Evolutionary conservation across 1,140 invertebrate species (phyloP).

Genomic region (Diorhabda elongata): DNA sequence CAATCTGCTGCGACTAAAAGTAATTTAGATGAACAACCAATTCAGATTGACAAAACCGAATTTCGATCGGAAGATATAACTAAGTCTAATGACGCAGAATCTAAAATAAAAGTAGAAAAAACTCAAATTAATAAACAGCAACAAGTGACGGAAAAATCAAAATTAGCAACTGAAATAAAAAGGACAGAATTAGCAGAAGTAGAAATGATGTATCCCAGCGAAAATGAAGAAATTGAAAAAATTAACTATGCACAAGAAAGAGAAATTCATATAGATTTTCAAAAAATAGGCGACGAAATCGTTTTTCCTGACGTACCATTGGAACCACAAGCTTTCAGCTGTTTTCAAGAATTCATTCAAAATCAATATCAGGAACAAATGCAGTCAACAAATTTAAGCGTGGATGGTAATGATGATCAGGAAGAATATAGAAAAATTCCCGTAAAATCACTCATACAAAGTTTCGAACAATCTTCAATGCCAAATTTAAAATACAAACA

Average conservation of each 20-base stretch:
- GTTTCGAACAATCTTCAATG: conserved; percentile 58
- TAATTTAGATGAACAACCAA: conserved; percentile 18
- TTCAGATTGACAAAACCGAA: conserved; percentile 5
- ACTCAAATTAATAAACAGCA: conserved; percentile 23
- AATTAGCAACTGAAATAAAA: conserved; percentile 31
- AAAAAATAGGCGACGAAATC: conserved; percentile 20
- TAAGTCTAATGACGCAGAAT: neutral
- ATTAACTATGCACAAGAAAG: conserved; percentile 41
- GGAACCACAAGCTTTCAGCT: neutral
- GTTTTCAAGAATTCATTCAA: neutral
- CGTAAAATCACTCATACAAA: conserved; percentile 60
- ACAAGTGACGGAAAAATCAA: conserved; percentile 22
- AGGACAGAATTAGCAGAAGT: conserved; percentile 38
- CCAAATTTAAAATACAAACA: conserved; percentile 56
- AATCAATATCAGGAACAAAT: neutral
- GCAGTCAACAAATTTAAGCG: neutral
- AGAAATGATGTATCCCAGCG: conserved; percentile 32
- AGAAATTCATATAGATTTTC: conserved; percentile 41
- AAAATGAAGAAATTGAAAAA: conserved; percentile 42
- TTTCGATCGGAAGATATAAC: conserved; percentile 3
- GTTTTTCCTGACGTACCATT: conserved; percentile 3
- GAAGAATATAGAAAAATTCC: conserved; percentile 57
- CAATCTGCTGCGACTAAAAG: conserved; percentile 22
- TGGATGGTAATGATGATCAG: conserved; percentile 35
- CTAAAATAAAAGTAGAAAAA: conserved; percentile 23